Evolutionary conservation across 2,888 invertebrate species (phyloP), one percentile per base, ranked within the genome.

Genomic region (Escarpia spicata): DNA sequence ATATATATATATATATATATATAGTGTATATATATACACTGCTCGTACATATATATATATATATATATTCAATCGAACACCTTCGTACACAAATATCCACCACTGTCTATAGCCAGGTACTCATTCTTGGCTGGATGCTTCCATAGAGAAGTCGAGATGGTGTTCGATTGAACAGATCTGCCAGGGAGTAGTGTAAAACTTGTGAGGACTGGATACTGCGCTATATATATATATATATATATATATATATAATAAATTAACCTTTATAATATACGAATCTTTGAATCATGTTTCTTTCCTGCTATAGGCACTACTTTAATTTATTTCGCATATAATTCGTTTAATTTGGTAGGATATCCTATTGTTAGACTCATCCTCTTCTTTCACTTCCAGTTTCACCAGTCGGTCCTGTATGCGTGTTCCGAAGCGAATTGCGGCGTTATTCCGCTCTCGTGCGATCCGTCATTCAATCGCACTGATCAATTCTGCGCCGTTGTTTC

Each of bases 401-500:
- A 52, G 15, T 75, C 75, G 0, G 15, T 75, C 75, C 75, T 2
- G 26, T 75, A n/a, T 75, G 75, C n/a, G 26, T 75, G 75, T n/a
- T 75, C 75, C 26, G 75, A 26, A 75, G 75, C n/a, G 75, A 75
- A 75, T 75, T 75, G 6, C 19, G 19, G 75, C 75, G 3, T 75
- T 75, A 75, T 75, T 75, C 75, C 75, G 26, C 75, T 75, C 75
- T 75, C 75, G 75, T 75, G 75, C 75, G 75, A 75, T n/a, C 75
- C 75, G 6, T 75, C 75, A 75, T 75, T 75, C 75, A 26, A 75
- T 75, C 75, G 75, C 75, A 26, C 75, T 75, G 26, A 75, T 75
- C 75, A 75, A 75, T 75, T 75, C 75, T 75, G 75, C 75, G n/a
- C 75, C 75, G 75, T 75, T 75, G 75, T 75, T 75, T 75, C 75